phyloP scores from a whole-genome alignment of 64 coral and sea anemone species.

The Montipora capricornis region DNA sequence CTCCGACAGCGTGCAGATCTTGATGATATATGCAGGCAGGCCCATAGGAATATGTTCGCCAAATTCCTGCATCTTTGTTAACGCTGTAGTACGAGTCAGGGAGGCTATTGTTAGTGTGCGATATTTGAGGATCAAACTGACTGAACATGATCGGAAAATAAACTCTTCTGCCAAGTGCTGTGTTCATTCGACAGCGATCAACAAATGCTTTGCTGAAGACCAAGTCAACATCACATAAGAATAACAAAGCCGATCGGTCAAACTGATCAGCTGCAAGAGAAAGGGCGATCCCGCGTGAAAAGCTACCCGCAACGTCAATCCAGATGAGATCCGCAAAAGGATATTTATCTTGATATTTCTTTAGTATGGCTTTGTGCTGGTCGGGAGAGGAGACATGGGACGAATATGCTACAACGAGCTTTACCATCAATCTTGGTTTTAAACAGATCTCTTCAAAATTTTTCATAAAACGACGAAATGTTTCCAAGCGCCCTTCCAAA shows the following conservation, averaged over 20 bases:
- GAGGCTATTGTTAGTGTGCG: slow-evolving; percentile 43
- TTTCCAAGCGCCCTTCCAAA: slow-evolving; percentile 71
- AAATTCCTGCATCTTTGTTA: slow-evolving; percentile 83
- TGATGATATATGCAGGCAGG: slow-evolving; percentile 87
- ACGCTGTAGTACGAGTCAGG: slow-evolving; percentile 56
- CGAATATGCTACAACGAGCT: slow-evolving; percentile 91
- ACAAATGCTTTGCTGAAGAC: slow-evolving; percentile 84
- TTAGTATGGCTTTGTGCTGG: slow-evolving; percentile 82
- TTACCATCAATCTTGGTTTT: slow-evolving; percentile 74
- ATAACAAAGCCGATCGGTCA: slow-evolving; percentile 75
- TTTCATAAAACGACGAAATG: slow-evolving; percentile 87
- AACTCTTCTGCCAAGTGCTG: slow-evolving; percentile 83
- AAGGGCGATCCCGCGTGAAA: slow-evolving; percentile 86
- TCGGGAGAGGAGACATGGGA: slow-evolving; percentile 52
- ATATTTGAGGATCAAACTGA: slow-evolving; percentile 82
- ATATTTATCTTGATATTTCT: slow-evolving; percentile 73
- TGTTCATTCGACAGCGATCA: slow-evolving; percentile 84
- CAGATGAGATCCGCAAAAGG: slow-evolving; percentile 82
- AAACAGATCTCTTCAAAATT: slow-evolving; percentile 88
- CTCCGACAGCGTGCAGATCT: slow-evolving; percentile 84
- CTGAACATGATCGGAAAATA: slow-evolving; percentile 97
- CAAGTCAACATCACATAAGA: slow-evolving; percentile 97
- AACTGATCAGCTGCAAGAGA: slow-evolving; percentile 80
- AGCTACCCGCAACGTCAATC: slow-evolving; percentile 79
- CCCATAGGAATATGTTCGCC: slow-evolving; percentile 92